A percentile compares a stretch with the other conserved stretches of the same genome.
These are phyloP conservation scores for Venustoraphidia nigricollis DNA, from an alignment of 2,888 invertebrate species.

Conservation along the genomic window DNA sequence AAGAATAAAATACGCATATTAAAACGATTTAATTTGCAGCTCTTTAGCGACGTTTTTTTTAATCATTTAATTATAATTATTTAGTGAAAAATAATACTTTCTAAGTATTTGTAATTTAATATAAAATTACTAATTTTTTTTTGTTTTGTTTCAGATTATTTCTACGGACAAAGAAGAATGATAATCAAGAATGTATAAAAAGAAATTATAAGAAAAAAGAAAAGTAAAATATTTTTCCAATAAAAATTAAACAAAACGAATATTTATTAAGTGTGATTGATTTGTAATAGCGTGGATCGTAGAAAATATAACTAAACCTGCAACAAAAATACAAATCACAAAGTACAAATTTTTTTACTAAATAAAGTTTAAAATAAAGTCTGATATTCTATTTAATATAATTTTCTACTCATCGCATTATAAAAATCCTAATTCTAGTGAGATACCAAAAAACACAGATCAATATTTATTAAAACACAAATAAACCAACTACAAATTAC, in stretches of 20 bases:
- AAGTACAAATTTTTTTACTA: slow-evolving; percentile 6
- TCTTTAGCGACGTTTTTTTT: too few species aligned
- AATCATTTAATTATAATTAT: too few species aligned
- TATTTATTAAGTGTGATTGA: neutral
- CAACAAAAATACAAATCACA: slow-evolving; percentile 4
- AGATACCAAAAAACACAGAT: neutral
- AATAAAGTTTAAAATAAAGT: slow-evolving; percentile 5
- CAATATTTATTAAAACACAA: slow-evolving; percentile 3
- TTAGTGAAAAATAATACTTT: too few species aligned
- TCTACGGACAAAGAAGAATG: too few species aligned
- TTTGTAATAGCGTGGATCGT: neutral
- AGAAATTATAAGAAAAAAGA: neutral
- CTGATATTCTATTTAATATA: neutral
- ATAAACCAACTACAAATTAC: neutral
- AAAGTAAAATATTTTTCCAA: neutral
- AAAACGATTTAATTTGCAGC: too few species aligned
- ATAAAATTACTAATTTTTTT: too few species aligned
- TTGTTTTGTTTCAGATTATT: too few species aligned
- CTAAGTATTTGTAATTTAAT: too few species aligned
- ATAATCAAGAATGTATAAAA: neutral
- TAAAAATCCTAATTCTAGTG: neutral
- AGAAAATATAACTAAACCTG: neutral
- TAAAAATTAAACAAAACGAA: neutral
- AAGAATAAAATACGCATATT: too few species aligned
- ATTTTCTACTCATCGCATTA: slow-evolving; percentile 7